Percentiles rank a stretch among this genome's conserved stretches.
These are phyloP conservation scores for Rattus norvegicus DNA, from an alignment of 2,113 vertebrate species.

Conservation along the genomic window DNA sequence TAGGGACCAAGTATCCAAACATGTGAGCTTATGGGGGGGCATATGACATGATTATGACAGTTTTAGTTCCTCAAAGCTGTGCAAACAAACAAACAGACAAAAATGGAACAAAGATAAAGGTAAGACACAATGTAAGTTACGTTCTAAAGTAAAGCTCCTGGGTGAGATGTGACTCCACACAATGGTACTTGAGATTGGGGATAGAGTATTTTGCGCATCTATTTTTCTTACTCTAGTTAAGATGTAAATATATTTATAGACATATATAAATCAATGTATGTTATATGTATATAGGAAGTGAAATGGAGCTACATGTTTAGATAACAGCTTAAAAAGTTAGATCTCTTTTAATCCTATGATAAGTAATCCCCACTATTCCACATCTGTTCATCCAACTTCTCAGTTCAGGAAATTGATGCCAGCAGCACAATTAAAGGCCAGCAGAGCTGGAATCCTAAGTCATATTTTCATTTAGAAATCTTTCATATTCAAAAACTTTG, in stretches of 20 bases:
- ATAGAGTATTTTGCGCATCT: not conserved
- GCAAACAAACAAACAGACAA: not conserved
- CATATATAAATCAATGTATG: not conserved
- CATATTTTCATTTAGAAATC: not conserved
- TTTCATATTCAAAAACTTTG: not conserved
- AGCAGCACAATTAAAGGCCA: not conserved
- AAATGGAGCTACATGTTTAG: not conserved
- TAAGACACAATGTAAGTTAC: not conserved
- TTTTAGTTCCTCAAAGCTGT: not conserved
- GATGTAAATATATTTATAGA: not conserved
- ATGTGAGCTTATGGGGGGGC: not conserved
- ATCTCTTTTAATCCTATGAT: not conserved
- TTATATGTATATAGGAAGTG: not conserved
- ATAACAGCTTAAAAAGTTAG: not conserved
- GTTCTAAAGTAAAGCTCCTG: not conserved
- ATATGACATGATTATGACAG: not conserved
- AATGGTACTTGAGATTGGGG: not conserved
- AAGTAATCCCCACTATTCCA: not conserved
- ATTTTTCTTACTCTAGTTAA: conserved; percentile 21
- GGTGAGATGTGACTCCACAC: not conserved
- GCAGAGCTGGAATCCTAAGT: not conserved
- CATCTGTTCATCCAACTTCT: not conserved
- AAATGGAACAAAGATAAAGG: not conserved
- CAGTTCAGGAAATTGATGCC: not conserved
- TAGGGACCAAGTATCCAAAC: not conserved